Conservation (phyloP, 2,797 vertebrate genomes). For the Liparis tanakae region DNA sequence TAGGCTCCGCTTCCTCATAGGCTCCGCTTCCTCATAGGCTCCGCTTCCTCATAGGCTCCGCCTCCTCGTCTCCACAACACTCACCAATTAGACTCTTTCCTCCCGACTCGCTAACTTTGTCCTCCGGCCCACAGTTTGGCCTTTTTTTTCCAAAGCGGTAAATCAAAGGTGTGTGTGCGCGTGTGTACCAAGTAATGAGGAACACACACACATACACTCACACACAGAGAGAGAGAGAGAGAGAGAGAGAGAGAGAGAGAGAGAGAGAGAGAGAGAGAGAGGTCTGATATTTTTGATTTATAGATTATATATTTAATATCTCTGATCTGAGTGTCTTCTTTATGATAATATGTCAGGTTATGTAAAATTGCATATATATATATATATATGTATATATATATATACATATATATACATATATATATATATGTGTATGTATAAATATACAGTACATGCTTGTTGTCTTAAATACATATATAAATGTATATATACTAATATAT, state of each 20-base stretch:
- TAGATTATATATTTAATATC: neutral
- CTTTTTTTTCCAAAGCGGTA: slow-evolving; percentile 30
- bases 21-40: slow-evolving; percentile 30
- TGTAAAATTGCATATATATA: neutral
- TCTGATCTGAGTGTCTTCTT: neutral
- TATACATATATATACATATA: neutral
- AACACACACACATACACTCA: neutral
- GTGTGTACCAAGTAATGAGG: neutral
- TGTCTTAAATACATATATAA: too few species aligned
- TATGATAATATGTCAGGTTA: neutral
- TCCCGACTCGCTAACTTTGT: slow-evolving; percentile 15
- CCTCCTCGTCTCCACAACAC: slow-evolving; percentile 37
- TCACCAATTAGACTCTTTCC: slow-evolving; percentile 50
- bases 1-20: too few species aligned
- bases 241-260: neutral
- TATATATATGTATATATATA: neutral
- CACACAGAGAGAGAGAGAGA: neutral
- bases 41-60: slow-evolving; percentile 5
- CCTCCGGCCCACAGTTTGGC: slow-evolving; percentile 14
- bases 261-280: neutral
- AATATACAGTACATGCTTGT: too few species aligned
- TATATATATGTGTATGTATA: too few species aligned
- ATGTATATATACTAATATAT: too few species aligned
- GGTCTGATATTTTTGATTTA: neutral
- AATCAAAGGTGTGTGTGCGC: slow-evolving; percentile 56